Evolutionary conservation across 2,888 invertebrate genomes (phyloP).

Genomic region (Chymomyza fuscimana): DNA sequence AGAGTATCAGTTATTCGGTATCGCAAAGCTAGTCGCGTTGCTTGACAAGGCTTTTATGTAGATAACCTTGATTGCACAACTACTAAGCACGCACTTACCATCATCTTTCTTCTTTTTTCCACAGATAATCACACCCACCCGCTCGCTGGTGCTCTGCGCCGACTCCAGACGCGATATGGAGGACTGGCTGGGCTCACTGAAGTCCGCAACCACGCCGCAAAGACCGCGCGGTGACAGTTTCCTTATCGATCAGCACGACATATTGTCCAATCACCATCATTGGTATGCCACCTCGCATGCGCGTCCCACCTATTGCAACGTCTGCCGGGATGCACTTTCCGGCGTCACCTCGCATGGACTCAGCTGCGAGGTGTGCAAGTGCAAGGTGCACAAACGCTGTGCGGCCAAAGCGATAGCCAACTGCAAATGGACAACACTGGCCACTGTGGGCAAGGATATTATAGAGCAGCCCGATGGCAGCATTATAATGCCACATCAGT

Average conservation of each 20-base stretch:
- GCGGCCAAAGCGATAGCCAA: slow-evolving; percentile 94
- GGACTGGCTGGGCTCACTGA: slow-evolving; percentile 92
- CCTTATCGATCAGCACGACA: slow-evolving; percentile 83
- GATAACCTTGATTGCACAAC: slow-evolving; percentile 56
- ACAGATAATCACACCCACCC: slow-evolving; percentile 85
- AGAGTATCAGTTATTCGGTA: not conserved
- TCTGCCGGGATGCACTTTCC: slow-evolving; percentile 94
- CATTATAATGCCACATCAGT: slow-evolving; percentile 97
- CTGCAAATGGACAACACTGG: slow-evolving; percentile 98
- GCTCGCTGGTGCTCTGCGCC: slow-evolving; percentile 88
- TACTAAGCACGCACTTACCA: slow-evolving; percentile 31
- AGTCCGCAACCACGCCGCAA: slow-evolving; percentile 83
- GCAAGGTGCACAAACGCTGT: slow-evolving; percentile 97
- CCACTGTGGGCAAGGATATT: slow-evolving; percentile 96
- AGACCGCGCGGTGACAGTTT: slow-evolving; percentile 80
- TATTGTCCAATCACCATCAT: slow-evolving; percentile 86
- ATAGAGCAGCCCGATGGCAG: slow-evolving; percentile 95
- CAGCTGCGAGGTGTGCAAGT: slow-evolving; percentile 98
- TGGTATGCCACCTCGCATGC: slow-evolving; percentile 97
- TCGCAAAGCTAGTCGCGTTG: not conserved
- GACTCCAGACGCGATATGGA: slow-evolving; percentile 94
- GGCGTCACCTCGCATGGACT: slow-evolving; percentile 97
- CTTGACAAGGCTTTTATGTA: not conserved
- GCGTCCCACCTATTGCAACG: slow-evolving; percentile 97
- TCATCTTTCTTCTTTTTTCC: slow-evolving; percentile 2